Base-by-base conservation (phyloP, 2,113 vertebrate genomes). In the Polyodon spathula region DNA sequence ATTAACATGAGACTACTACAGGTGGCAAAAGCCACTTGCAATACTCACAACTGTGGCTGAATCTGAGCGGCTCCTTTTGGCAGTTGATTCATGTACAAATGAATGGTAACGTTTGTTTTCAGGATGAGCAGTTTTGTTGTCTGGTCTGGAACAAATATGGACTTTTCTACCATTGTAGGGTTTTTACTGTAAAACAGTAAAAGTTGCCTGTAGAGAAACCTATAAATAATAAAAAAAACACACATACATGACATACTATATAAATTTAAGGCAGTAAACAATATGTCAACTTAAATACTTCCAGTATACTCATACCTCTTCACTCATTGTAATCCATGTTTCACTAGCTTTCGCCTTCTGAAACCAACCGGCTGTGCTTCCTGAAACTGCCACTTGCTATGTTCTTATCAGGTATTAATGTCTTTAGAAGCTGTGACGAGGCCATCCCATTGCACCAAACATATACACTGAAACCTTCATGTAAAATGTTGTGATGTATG, bases 71-170 rank as follows among this genome's bases (percentile, higher is more conserved):
- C 85, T 63, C 96, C 95, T 84, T 95, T 94, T 10, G 95, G 95
- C 39, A 97, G 73, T 15, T 93, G 91, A 77, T 92, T 98, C 73
- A 98, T 68, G 62, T 95, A 99, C 6, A 99, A 87, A 66, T 91
- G 89, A 8, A 99, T 17, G 6, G 75, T 78, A 66, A 83, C 69
- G 51, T 85, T 82, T n/a, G 75, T 86, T 74, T 94, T 97, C 5
- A 99, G 63, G 63, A 77, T 79, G 60, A 97, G 90, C 37, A 97
- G 81, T 64, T 79, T 73, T 0, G 86, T 89, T 61, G 58, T 77
- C 62, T 80, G 68, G 59, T 80, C 86, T 40, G 62, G 69, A 68
- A 90, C 86, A 77, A 97, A 97, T 63, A 97, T 64, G 0, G 94
- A 97, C 61, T 84, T 90, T 65, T 90, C 83, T 37, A 66, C 81